phyloP scores from a whole-genome alignment of 1,140 invertebrate species.

The Drosophila pectinifera region DNA sequence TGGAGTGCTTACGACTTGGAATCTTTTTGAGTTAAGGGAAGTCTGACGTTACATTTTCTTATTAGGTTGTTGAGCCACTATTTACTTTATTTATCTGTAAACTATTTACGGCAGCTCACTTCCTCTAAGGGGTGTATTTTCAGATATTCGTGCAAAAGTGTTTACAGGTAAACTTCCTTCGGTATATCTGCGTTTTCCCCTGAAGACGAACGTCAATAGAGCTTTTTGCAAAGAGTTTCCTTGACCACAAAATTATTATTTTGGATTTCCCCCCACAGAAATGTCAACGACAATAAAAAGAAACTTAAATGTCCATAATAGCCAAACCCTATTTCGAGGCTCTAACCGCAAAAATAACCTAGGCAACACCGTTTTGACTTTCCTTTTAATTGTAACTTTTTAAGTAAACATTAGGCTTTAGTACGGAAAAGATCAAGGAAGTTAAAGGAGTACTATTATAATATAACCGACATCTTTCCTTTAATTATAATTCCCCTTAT shows the following conservation, averaged over 20 bases:
- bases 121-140: not conserved
- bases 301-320: not conserved
- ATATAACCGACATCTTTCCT: too few species aligned
- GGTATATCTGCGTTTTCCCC: not conserved
- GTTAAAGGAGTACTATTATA: too few species aligned
- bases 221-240: constrained; percentile 5
- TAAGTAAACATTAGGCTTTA: not conserved
- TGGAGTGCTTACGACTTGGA: too few species aligned
- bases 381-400: not conserved
- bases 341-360: not conserved
- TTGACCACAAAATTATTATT: constrained; percentile 12
- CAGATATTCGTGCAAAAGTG: not conserved
- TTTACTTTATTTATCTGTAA: not conserved
- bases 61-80: too few species aligned
- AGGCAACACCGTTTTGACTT: not conserved
- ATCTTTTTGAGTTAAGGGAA: too few species aligned
- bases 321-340: not conserved
- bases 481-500: too few species aligned
- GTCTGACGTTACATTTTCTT: too few species aligned
- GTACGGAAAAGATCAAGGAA: not conserved
- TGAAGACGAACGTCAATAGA: constrained; percentile 4
- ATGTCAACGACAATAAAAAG: not conserved
- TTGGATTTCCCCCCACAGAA: not conserved
- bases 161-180: constrained; percentile 20
- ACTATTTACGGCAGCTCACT: not conserved